Evolutionary conservation across 2,797 vertebrate species (phyloP).

Genomic region (Brotula barbata): DNA sequence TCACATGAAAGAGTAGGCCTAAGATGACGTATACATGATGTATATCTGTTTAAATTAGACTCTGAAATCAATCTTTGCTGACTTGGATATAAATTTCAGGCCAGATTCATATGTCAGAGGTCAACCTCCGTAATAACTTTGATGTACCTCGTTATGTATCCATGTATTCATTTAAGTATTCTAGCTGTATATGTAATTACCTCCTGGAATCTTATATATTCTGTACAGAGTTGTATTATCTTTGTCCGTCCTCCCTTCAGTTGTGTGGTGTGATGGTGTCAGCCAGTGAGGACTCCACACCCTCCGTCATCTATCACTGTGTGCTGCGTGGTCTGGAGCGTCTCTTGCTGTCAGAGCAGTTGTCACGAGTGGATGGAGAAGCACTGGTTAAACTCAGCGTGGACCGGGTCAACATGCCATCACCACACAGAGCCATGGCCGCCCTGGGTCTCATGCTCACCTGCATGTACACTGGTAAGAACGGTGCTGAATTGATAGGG

Average conservation of each 20-base stretch:
- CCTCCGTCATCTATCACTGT: slow-evolving; percentile 94
- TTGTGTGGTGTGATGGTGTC: slow-evolving; percentile 95
- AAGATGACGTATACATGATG: no score
- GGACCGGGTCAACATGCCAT: slow-evolving; percentile 94
- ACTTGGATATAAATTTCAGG: no score
- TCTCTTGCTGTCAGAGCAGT: slow-evolving; percentile 93
- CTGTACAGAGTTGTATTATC: background rate
- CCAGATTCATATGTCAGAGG: no score
- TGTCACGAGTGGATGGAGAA: slow-evolving; percentile 91
- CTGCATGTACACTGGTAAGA: slow-evolving; percentile 98
- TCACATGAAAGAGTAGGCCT: no score
- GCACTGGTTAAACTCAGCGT: slow-evolving; percentile 95
- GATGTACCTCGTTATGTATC: no score
- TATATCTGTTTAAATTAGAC: no score
- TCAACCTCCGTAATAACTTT: no score
- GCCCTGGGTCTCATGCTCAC: slow-evolving; percentile 98
- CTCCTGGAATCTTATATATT: no score
- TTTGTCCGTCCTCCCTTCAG: slow-evolving; percentile 65
- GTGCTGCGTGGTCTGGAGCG: slow-evolving; percentile 94
- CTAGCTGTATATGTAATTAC: no score
- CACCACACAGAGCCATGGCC: slow-evolving; percentile 96
- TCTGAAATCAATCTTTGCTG: no score
- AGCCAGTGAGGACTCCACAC: slow-evolving; percentile 91
- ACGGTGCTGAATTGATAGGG: background rate
- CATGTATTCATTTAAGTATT: no score